Conservation (phyloP, 1,140 invertebrate species). For the Drosophila lacertosa region DNA sequence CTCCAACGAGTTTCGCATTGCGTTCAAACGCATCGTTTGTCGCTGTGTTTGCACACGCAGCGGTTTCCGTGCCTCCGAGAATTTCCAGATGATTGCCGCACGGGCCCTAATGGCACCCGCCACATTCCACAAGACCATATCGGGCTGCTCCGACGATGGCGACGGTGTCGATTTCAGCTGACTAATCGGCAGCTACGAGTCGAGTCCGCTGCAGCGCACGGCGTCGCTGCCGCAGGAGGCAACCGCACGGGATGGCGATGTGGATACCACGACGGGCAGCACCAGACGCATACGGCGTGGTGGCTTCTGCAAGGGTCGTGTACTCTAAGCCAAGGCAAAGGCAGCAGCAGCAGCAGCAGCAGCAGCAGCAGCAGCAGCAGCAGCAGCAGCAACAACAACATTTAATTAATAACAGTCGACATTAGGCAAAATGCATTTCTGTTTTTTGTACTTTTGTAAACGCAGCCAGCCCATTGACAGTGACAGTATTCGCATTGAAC, state of each 20-base stretch:
- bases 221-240: constrained; percentile 65
- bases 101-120: constrained; percentile 78
- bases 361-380: background rate
- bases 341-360: too few relatives aligned
- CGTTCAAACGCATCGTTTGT: constrained; percentile 91
- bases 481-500: constrained; percentile 79
- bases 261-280: constrained; percentile 33
- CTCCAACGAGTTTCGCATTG: constrained; percentile 92
- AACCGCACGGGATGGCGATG: background rate
- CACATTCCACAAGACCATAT: constrained; percentile 82
- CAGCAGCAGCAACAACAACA: constrained; percentile 5
- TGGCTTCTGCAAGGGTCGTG: constrained; percentile 78
- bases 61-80: constrained; percentile 80
- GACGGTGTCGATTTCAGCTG: constrained; percentile 80
- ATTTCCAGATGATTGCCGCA: constrained; percentile 83
- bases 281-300: constrained; percentile 60
- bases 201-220: constrained; percentile 63
- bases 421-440: constrained; percentile 56
- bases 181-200: constrained; percentile 75
- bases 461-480: constrained; percentile 41
- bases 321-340: constrained; percentile 42
- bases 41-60: constrained; percentile 85
- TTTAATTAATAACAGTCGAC: constrained; percentile 24
- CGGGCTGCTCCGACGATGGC: constrained; percentile 80
- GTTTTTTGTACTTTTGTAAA: constrained; percentile 77